Evolutionary conservation across 2,113 vertebrate genomes (phyloP).

Genomic region (Pterophyllum scalare): DNA sequence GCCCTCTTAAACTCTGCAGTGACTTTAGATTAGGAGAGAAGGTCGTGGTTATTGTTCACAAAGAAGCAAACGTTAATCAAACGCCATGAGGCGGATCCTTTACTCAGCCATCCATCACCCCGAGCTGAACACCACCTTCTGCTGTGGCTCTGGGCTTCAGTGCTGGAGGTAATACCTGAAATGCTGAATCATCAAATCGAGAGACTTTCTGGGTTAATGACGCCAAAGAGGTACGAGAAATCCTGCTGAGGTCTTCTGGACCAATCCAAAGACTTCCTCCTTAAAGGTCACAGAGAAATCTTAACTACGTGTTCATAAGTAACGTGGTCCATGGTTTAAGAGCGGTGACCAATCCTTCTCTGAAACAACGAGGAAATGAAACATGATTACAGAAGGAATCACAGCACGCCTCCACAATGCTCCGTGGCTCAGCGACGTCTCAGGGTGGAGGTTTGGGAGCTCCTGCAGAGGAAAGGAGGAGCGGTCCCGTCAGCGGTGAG

Average conservation of each 20-base stretch:
- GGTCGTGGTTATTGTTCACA: background rate
- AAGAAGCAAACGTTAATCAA: too few species aligned
- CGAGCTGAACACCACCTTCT: fast-evolving
- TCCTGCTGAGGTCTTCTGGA: background rate
- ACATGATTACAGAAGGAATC: background rate
- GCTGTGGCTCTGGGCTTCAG: background rate
- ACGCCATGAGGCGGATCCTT: background rate
- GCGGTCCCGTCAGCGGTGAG: too few species aligned
- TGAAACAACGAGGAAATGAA: background rate
- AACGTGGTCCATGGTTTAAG: background rate
- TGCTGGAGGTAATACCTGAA: background rate
- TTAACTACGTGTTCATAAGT: fast-evolving
- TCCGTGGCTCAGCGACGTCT: background rate
- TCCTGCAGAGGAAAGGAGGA: background rate
- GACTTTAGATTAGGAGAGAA: background rate
- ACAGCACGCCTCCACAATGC: background rate
- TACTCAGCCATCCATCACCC: background rate
- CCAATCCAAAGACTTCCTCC: background rate
- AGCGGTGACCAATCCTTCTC: background rate
- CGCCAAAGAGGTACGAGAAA: background rate
- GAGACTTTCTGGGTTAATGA: background rate
- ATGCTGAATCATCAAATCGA: too few species aligned
- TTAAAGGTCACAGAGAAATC: background rate
- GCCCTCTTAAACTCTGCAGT: too few species aligned
- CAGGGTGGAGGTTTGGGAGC: background rate